Percentiles rank a stretch among this genome's conserved stretches.
These are phyloP conservation scores for Xenopus borealis DNA, from an alignment of 2,113 vertebrate species.

Conservation along the genomic window DNA sequence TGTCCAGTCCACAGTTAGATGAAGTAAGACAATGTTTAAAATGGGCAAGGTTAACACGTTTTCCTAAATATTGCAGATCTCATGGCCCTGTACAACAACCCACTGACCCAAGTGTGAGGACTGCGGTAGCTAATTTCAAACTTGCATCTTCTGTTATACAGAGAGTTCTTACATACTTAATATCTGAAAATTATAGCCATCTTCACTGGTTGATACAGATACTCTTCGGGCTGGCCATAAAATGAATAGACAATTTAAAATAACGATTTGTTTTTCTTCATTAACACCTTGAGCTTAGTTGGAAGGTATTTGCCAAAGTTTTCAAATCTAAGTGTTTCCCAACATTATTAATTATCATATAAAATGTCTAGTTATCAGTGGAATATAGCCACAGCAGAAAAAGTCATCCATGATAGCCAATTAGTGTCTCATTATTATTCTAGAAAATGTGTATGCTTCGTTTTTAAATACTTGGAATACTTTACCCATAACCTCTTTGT, in stretches of 20 bases:
- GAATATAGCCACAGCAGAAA: not conserved
- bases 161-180: too few species aligned
- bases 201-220: not conserved
- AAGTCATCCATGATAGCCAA: not conserved
- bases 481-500: not conserved
- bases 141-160: too few species aligned
- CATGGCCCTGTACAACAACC: too few species aligned
- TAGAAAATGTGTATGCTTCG: not conserved
- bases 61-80: too few species aligned
- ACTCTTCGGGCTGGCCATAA: not conserved
- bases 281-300: not conserved
- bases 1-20: too few species aligned
- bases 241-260: slow-evolving; percentile 1
- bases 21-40: too few species aligned
- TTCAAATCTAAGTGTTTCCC: not conserved
- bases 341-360: not conserved
- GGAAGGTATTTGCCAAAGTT: slow-evolving; percentile 5
- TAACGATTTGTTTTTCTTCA: not conserved
- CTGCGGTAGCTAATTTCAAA: too few species aligned
- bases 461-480: not conserved
- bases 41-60: too few species aligned
- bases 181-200: too few species aligned
- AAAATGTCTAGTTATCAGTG: not conserved
- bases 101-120: too few species aligned
- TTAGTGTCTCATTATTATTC: slow-evolving; percentile 5